A percentile compares a stretch with the other conserved stretches of the same genome.
Conservation (phyloP, 2,797 vertebrate genomes). For the Chiloscyllium punctatum region DNA sequence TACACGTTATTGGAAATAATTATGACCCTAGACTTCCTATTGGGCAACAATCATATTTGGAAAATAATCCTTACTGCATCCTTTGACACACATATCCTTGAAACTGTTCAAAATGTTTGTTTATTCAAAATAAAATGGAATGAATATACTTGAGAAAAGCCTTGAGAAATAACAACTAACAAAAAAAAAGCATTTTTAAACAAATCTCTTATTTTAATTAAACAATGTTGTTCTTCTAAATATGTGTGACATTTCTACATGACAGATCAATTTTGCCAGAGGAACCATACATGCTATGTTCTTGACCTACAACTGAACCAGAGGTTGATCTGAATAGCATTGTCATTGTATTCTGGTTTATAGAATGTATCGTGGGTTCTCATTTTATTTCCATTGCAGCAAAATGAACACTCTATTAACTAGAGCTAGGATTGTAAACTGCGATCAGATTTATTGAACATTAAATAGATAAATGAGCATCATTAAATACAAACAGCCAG, state of each 20-base stretch:
- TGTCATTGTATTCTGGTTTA: background rate
- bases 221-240: background rate
- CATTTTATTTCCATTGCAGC: background rate
- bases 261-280: background rate
- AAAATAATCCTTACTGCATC: too few relatives aligned
- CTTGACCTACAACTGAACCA: background rate
- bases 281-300: background rate
- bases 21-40: background rate
- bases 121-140: background rate
- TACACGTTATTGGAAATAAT: background rate
- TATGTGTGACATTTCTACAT: background rate
- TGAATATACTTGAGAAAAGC: background rate
- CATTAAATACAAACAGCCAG: background rate
- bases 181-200: background rate
- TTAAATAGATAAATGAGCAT: slow-evolving; percentile 4
- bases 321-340: background rate
- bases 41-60: background rate
- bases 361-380: background rate
- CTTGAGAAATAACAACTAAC: background rate
- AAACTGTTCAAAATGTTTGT: background rate
- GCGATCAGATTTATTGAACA: slow-evolving; percentile 10
- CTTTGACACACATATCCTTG: background rate
- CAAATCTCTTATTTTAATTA: background rate
- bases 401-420: background rate
- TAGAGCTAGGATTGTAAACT: background rate